Evolutionary conservation across 2,888 invertebrate genomes (phyloP).

Genomic region (Phrixothrix hirtus): DNA sequence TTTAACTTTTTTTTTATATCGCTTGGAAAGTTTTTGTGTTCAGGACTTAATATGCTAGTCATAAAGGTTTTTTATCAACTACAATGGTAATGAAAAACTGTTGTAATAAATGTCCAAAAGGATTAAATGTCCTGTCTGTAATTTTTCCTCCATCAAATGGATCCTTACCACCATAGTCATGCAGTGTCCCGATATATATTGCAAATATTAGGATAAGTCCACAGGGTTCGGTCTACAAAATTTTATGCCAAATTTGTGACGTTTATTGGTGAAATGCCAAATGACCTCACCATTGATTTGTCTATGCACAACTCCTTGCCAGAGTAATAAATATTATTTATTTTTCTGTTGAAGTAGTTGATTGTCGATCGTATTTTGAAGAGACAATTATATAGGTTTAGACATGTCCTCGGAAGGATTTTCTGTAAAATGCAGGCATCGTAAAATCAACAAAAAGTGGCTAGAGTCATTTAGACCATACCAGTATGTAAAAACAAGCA

Average conservation of each 20-base stretch:
- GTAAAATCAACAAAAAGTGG: conserved; percentile 1
- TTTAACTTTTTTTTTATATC: background rate
- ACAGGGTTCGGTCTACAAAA: background rate
- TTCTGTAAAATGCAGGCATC: background rate
- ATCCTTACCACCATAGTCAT: background rate
- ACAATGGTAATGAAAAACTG: background rate
- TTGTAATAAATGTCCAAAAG: background rate
- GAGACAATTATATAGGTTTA: no score
- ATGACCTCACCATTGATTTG: background rate
- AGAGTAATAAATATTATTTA: background rate
- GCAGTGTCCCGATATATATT: background rate
- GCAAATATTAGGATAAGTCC: background rate
- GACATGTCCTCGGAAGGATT: background rate
- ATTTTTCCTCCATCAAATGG: background rate
- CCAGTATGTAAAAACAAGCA: background rate
- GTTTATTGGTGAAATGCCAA: background rate
- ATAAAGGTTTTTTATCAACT: background rate
- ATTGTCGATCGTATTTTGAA: conserved; percentile 1
- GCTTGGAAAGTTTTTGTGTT: conserved; percentile 1
- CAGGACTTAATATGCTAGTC: no score
- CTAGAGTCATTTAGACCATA: background rate
- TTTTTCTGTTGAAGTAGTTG: background rate
- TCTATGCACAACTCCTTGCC: no score
- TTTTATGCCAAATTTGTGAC: no score
- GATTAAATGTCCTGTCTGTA: background rate